These are phyloP conservation scores for Coptotermes formosanus DNA, from an alignment of 1,140 invertebrate species.

Conservation along the genomic window DNA sequence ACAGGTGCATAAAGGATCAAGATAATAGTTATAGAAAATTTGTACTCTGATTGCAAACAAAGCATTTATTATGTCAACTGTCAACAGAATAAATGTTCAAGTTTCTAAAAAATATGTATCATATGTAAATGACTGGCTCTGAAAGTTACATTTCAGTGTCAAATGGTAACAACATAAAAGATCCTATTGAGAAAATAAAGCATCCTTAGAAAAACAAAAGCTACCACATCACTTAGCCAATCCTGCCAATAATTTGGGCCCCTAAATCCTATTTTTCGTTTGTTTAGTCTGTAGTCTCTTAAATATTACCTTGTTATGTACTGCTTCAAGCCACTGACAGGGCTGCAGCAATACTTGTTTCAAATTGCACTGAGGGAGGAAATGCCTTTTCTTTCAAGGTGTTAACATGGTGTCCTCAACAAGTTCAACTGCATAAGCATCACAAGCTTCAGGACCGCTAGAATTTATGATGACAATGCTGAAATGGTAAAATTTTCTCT, in stretches of 20 bases:
- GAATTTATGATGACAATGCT: too few relatives aligned
- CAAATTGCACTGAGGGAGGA: too few relatives aligned
- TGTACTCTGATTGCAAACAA: constrained; percentile 19
- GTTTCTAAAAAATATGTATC: constrained; percentile 18
- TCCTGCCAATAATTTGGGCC: neutral
- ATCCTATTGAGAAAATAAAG: neutral
- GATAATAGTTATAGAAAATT: neutral
- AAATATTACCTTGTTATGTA: too few relatives aligned
- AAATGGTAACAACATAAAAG: neutral
- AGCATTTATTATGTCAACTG: constrained; percentile 23
- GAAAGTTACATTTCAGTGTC: neutral
- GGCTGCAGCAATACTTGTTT: too few relatives aligned
- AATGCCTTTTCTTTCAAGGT: too few relatives aligned
- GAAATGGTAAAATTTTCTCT: too few relatives aligned
- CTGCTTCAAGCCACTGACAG: too few relatives aligned
- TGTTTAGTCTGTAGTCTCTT: too few relatives aligned
- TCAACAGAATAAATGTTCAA: constrained; percentile 22
- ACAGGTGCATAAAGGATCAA: neutral
- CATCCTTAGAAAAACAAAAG: neutral
- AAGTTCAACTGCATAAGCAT: too few relatives aligned
- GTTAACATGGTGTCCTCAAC: too few relatives aligned
- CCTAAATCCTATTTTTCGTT: neutral
- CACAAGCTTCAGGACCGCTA: too few relatives aligned
- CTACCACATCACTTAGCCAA: neutral
- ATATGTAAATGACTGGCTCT: neutral